Evolutionary conservation across 2,113 vertebrate genomes (phyloP).

Genomic region (Podilymbus podiceps): DNA sequence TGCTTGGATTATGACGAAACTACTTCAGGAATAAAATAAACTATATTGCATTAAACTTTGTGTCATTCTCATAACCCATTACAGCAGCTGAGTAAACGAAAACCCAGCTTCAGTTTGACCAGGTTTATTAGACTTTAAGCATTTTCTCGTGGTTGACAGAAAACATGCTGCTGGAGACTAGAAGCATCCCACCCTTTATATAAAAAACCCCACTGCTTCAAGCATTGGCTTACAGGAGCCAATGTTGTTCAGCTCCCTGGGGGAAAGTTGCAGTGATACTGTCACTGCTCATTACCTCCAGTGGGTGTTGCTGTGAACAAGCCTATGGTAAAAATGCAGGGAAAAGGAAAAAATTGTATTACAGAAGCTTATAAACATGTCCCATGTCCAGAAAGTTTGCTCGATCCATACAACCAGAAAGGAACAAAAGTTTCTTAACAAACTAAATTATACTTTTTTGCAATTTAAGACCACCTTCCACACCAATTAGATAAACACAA

Average conservation of each 20-base stretch:
- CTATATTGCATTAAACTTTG: neutral
- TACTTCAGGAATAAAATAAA: neutral
- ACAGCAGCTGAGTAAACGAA: neutral
- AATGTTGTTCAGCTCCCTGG: neutral
- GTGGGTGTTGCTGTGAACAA: slow-evolving; percentile 54
- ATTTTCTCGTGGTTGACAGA: neutral
- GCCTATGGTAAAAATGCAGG: slow-evolving; percentile 21
- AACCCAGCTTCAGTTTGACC: neutral
- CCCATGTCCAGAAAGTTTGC: neutral
- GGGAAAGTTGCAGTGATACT: slow-evolving; percentile 14
- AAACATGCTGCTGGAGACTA: slow-evolving; percentile 12
- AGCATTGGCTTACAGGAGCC: neutral
- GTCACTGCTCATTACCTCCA: slow-evolving; percentile 57
- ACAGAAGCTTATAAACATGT: neutral
- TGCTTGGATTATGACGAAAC: neutral
- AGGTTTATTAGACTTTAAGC: slow-evolving; percentile 14
- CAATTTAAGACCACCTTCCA: neutral
- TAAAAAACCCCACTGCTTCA: neutral
- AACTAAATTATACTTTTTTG: neutral
- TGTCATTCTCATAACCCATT: neutral
- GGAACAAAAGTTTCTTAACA: neutral
- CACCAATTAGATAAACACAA: neutral
- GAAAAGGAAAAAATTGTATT: neutral
- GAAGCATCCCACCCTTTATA: neutral
- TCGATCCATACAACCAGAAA: neutral